Percentiles rank a stretch among this genome's conserved stretches.
Evolutionary conservation across 1,140 invertebrate species (phyloP).

Genomic region (Drosophila takahashii): DNA sequence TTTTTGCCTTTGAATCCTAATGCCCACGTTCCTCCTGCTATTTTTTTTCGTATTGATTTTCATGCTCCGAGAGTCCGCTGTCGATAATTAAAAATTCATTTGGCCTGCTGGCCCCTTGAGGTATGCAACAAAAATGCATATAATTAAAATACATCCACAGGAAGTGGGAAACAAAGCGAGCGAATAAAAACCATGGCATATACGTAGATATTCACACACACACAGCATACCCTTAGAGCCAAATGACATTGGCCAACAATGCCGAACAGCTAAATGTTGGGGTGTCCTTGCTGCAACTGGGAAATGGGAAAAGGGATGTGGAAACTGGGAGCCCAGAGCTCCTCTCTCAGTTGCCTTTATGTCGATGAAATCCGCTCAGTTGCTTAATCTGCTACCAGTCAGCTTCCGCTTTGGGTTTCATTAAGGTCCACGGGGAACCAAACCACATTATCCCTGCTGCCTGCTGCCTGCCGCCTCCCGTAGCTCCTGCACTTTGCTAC

Average conservation of each 20-base stretch:
- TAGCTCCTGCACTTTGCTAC: conserved; percentile 47
- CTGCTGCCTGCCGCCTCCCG: not conserved
- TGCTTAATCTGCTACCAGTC: conserved; percentile 79
- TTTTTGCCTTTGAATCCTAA: conserved; percentile 46
- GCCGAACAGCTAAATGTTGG: conserved; percentile 35
- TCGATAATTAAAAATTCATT: conserved; percentile 82
- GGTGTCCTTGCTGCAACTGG: conserved; percentile 36
- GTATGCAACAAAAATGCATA: conserved; percentile 77
- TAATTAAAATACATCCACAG: conserved; percentile 71
- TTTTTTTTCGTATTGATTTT: conserved; percentile 65
- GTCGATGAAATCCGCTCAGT: conserved; percentile 77
- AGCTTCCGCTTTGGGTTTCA: conserved; percentile 80
- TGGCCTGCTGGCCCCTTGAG: conserved; percentile 52
- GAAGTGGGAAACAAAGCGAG: conserved; percentile 5
- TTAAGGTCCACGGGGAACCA: conserved; percentile 59
- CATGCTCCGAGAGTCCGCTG: conserved; percentile 25
- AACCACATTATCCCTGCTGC: conserved; percentile 65
- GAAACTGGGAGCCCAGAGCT: conserved; percentile 6
- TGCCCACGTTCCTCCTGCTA: conserved; percentile 2
- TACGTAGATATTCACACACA: not conserved
- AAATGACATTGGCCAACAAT: conserved; percentile 33
- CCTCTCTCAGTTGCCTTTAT: conserved; percentile 46
- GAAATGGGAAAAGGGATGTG: not conserved
- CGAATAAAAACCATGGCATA: conserved; percentile 7
- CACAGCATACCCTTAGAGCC: not conserved